A percentile compares a stretch with the other conserved stretches of the same genome.
phyloP scores from a whole-genome alignment of 2,888 invertebrate genomes.

The Lasioglossum vierecki region DNA sequence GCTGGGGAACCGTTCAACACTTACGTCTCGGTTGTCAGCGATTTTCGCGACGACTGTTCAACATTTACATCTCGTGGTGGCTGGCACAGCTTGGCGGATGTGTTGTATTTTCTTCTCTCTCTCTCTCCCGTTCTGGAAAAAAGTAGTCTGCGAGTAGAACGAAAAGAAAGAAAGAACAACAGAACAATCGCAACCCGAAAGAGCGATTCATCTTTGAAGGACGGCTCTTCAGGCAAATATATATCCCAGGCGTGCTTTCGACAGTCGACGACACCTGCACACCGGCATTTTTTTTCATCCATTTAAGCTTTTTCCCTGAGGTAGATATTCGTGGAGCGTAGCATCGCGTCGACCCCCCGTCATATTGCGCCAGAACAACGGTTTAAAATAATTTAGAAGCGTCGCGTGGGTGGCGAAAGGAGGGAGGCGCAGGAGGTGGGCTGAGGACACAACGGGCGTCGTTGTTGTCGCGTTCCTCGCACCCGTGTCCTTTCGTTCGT shows the following conservation, averaged over 20 bases:
- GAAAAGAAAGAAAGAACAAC: background rate
- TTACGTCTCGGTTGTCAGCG: constrained; percentile 6
- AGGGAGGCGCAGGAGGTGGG: background rate
- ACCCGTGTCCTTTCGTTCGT: constrained; percentile 36
- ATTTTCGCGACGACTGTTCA: background rate
- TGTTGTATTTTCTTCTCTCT: background rate
- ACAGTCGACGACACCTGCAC: constrained; percentile 65
- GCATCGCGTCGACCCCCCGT: constrained; percentile 43
- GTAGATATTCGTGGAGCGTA: constrained; percentile 39
- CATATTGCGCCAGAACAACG: constrained; percentile 66
- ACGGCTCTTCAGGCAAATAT: constrained; percentile 61
- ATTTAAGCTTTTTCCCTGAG: constrained; percentile 24
- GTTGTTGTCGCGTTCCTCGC: constrained; percentile 34
- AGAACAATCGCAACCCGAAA: constrained; percentile 42
- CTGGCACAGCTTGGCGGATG: background rate
- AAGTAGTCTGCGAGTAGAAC: constrained; percentile 15
- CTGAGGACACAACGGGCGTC: constrained; percentile 22
- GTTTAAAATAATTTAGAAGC: constrained; percentile 72
- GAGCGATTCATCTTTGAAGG: constrained; percentile 55
- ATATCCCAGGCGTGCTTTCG: constrained; percentile 65
- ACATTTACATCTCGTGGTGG: background rate
- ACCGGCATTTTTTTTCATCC: constrained; percentile 37
- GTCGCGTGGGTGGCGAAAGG: constrained; percentile 17
- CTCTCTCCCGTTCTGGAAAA: background rate
- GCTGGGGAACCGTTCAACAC: background rate